Evolutionary conservation across 2,888 invertebrate genomes (phyloP), one percentile per base, ranked within the genome.

Genomic region (Cantharis flavilabris): DNA sequence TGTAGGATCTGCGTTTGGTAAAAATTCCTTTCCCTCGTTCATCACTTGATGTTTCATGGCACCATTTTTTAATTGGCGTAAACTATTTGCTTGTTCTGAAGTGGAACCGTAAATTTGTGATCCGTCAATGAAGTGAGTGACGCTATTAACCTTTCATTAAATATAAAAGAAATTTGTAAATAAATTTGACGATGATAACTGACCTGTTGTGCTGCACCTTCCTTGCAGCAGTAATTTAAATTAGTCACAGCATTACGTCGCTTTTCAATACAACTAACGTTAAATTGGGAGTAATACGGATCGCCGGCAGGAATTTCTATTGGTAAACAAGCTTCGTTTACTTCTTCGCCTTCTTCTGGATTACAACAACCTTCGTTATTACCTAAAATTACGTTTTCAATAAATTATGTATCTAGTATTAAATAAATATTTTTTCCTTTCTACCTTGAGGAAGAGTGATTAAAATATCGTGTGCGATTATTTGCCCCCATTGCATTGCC

Each of bases 401-500:
- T 28, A 10, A 10, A 28, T 28, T 10, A 28, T 28, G 9, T 7
- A 28, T 20, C 3, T 20, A 20, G 10, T 28, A 10, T 28, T 10
- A 23, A 23, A 9, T 26, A n/a, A 16, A 20, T 23, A 14, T 69
- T 28, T 28, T 69, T 28, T 28, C 1, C 9, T 70, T 33, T 13
- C 10, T 26, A 75, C 75, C 64, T 33, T 20, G 16, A 26, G 91
- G 90, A 0, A 94, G 93, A 0, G 94, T 93, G 72, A 94, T 92
- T 0, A 93, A 91, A 20, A 94, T 86, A 80, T 96, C 96, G 79
- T 96, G 95, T 0, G 94, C 91, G 9, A 96, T 86, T 83, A 96
- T 94, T 85, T 96, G 95, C 0, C 95, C 94, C 88, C 95, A 96
- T 86, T 95, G 94, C 93, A 94, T 94, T 72, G 94, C 89, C 83